These are phyloP conservation scores for Pseudorectes ferrugineus DNA, from an alignment of 2,113 vertebrate genomes.

Conservation along the genomic window DNA sequence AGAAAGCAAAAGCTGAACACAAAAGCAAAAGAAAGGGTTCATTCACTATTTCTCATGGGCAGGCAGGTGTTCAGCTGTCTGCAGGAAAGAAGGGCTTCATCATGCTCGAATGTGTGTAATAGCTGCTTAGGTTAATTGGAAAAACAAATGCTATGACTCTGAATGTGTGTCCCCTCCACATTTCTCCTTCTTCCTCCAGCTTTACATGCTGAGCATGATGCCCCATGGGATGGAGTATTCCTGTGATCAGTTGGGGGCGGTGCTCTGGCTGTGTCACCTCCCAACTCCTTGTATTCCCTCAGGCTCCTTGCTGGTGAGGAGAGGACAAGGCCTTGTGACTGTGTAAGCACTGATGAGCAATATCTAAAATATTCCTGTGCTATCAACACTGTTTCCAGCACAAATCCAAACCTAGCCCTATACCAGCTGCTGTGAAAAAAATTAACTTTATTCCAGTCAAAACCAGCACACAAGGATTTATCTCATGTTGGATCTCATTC, in stretches of 20 bases:
- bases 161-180: background rate
- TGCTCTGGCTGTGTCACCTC: background rate
- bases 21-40: background rate
- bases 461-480: background rate
- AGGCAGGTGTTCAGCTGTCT: background rate
- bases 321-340: background rate
- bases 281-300: background rate
- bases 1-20: background rate
- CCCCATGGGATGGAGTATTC: background rate
- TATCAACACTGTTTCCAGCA: rapidly evolving
- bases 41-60: background rate
- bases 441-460: background rate
- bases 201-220: background rate
- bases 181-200: background rate
- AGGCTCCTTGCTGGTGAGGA: background rate
- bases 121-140: background rate
- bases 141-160: background rate
- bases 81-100: background rate
- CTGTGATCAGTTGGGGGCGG: background rate
- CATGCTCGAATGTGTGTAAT: background rate
- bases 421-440: background rate
- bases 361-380: background rate
- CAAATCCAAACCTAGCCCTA: background rate
- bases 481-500: background rate
- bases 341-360: background rate